These are phyloP conservation scores for Saguinus imperator DNA, from an alignment of 2,113 vertebrate species.

Conservation along the genomic window DNA sequence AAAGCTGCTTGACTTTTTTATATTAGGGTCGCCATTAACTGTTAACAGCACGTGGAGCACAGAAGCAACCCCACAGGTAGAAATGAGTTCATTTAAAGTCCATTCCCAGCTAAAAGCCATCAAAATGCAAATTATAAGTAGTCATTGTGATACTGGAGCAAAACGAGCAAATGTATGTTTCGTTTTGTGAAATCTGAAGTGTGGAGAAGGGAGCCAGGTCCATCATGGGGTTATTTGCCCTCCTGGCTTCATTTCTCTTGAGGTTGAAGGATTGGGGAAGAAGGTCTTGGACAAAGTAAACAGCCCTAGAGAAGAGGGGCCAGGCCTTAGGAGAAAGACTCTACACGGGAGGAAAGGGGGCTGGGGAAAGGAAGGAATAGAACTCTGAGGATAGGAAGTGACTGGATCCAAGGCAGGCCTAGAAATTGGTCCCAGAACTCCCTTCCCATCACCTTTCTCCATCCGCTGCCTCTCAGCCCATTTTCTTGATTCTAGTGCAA, in stretches of 20 bases:
- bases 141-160: not conserved
- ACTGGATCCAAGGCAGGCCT: not conserved
- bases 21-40: not conserved
- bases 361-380: not conserved
- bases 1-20: not conserved
- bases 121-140: not conserved
- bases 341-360: not conserved
- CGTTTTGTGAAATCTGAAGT: not conserved
- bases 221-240: accelerated
- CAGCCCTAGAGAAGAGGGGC: not conserved
- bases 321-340: not conserved
- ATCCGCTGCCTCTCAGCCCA: not conserved
- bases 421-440: too few relatives aligned
- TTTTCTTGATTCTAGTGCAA: not conserved
- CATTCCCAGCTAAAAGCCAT: not conserved
- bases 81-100: not conserved
- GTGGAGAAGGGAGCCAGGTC: not conserved
- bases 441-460: not conserved
- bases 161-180: not conserved
- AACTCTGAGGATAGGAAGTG: not conserved
- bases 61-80: not conserved
- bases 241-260: not conserved
- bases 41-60: not conserved
- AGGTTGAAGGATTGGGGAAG: not conserved
- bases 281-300: not conserved